Percentiles rank a stretch among this genome's conserved stretches.
Conservation (phyloP, 1,140 invertebrate genomes). For the Drosophila orena region DNA sequence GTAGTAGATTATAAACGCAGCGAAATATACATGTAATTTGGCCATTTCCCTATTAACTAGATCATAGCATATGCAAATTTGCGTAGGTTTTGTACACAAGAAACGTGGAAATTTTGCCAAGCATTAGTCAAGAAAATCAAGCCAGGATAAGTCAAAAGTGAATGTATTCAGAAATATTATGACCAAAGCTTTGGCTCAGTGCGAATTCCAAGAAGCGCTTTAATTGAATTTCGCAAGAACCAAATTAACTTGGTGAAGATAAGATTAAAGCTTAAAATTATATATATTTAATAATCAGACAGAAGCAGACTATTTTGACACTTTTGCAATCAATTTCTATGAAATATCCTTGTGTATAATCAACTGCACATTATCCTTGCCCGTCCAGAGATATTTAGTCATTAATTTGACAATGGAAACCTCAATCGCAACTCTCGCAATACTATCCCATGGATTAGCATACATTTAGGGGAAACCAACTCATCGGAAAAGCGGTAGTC, state of each 20-base stretch:
- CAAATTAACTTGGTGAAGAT: not conserved
- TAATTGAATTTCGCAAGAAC: not conserved
- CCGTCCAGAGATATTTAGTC: not conserved
- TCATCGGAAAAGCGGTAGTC: not conserved
- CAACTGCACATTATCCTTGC: not conserved
- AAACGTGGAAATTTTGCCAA: not conserved
- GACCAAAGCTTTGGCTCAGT: not conserved
- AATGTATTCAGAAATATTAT: not conserved
- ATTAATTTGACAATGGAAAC: not conserved
- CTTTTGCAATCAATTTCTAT: not conserved
- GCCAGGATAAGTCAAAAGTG: not conserved
- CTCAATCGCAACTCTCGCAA: not conserved
- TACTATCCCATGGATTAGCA: slow-evolving; percentile 4
- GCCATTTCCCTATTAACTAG: not conserved
- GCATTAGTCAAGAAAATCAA: not conserved
- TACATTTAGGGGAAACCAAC: not conserved
- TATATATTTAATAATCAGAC: too few relatives aligned
- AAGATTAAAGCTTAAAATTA: not conserved
- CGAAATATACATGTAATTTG: not conserved
- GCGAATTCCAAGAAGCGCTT: not conserved
- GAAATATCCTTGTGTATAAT: not conserved
- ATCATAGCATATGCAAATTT: not conserved
- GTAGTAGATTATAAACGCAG: not conserved
- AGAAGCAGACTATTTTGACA: too few relatives aligned
- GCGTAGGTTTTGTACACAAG: too few relatives aligned